phyloP scores from a whole-genome alignment of 2,888 invertebrate species.

The Rhogogaster chlorosoma region DNA sequence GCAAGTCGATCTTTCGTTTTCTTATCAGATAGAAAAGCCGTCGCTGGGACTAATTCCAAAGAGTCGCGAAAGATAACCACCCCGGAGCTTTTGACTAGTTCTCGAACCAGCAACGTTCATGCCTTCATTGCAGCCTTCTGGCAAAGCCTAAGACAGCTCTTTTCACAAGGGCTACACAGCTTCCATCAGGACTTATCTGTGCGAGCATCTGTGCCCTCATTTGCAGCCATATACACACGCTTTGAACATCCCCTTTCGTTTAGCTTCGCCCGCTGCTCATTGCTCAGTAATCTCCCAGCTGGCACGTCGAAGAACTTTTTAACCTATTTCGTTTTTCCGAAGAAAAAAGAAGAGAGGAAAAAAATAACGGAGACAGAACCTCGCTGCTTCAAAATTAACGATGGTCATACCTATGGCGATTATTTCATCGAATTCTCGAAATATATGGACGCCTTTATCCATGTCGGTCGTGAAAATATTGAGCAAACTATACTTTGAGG shows the following conservation, averaged over 20 bases:
- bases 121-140: not conserved
- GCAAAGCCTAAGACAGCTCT: constrained; percentile 66
- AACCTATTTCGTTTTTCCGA: constrained; percentile 57
- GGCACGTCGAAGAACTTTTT: constrained; percentile 47
- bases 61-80: not conserved
- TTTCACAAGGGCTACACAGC: constrained; percentile 67
- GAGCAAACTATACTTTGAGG: too few relatives aligned
- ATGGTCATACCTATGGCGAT: too few relatives aligned
- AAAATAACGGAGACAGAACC: not conserved
- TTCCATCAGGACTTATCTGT: constrained; percentile 72
- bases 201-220: constrained; percentile 72
- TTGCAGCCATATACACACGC: constrained; percentile 68
- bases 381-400: not conserved
- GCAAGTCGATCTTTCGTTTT: not conserved
- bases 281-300: constrained; percentile 52
- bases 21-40: not conserved
- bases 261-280: constrained; percentile 26
- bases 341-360: not conserved
- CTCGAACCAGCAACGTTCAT: not conserved
- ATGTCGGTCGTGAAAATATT: too few relatives aligned
- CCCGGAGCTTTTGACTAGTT: not conserved
- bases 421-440: too few relatives aligned
- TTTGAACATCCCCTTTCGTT: constrained; percentile 23
- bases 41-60: not conserved
- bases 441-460: too few relatives aligned